Conservation (phyloP, 2,797 vertebrate genomes). For the Lindbergichthys nudifrons region DNA sequence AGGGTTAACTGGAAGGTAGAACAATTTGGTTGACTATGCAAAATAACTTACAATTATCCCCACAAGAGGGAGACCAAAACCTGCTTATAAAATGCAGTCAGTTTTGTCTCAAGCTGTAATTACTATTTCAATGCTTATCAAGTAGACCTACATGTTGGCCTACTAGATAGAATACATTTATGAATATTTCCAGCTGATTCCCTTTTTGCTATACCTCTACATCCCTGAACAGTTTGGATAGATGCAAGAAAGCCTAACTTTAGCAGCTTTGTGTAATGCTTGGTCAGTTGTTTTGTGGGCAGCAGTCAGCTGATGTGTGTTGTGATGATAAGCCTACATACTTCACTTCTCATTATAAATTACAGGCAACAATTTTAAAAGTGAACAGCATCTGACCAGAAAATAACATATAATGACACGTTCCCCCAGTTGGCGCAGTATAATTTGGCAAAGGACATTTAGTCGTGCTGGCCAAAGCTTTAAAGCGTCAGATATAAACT, state of each 20-base stretch:
- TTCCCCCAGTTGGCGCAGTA: too few relatives aligned
- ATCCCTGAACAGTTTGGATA: not conserved
- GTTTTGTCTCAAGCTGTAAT: not conserved
- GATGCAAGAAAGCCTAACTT: not conserved
- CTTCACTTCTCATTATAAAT: not conserved
- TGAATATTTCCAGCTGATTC: not conserved
- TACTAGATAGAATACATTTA: not conserved
- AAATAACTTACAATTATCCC: conserved; percentile 17
- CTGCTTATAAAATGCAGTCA: conserved; percentile 17
- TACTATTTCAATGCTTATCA: not conserved
- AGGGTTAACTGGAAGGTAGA: not conserved
- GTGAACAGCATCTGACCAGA: too few relatives aligned
- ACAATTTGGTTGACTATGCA: not conserved
- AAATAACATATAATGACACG: too few relatives aligned
- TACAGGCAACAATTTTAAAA: too few relatives aligned
- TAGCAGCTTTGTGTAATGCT: not conserved
- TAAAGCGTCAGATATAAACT: too few relatives aligned
- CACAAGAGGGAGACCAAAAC: conserved; percentile 68
- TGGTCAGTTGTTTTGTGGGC: not conserved
- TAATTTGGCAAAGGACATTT: too few relatives aligned
- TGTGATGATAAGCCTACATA: conserved; percentile 5
- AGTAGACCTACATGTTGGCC: not conserved
- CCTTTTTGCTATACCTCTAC: not conserved
- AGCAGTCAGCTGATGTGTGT: conserved; percentile 45
- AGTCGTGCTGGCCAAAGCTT: too few relatives aligned